Evolutionary conservation across 2,888 invertebrate species (phyloP).

Genomic region (Pseudococcus jackbeardsleyi): DNA sequence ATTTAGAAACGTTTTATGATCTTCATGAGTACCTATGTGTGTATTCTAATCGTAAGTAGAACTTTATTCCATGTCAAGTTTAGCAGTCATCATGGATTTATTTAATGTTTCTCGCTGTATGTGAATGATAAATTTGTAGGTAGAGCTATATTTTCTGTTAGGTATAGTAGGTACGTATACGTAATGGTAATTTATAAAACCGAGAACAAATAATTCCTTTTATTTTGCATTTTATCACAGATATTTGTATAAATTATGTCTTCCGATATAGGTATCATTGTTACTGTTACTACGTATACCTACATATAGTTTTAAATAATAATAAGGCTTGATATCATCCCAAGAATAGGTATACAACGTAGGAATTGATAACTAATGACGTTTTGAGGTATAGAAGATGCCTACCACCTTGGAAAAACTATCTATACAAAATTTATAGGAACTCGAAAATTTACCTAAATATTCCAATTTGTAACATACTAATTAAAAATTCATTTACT

Average conservation of each 20-base stretch:
- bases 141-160: not conserved
- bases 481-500: not conserved
- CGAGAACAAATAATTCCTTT: slow-evolving; percentile 8
- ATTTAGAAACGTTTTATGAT: not conserved
- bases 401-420: not conserved
- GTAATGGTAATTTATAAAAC: too few relatives aligned
- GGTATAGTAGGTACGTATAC: not conserved
- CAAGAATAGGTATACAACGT: not conserved
- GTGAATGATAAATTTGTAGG: slow-evolving; percentile 2
- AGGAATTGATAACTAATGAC: not conserved
- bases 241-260: slow-evolving; percentile 24
- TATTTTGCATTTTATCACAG: slow-evolving; percentile 41
- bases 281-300: too few relatives aligned
- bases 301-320: not conserved
- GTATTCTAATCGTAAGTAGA: slow-evolving; percentile 24
- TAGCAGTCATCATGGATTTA: not conserved
- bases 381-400: not conserved
- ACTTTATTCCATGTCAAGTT: not conserved
- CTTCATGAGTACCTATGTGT: not conserved
- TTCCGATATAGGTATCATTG: slow-evolving; percentile 7
- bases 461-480: not conserved
- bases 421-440: not conserved
- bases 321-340: not conserved
- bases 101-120: not conserved
- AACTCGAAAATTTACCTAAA: not conserved